Evolutionary conservation across 2,113 vertebrate species (phyloP), one percentile per base, ranked within the genome.

Genomic region (Lota lota): DNA sequence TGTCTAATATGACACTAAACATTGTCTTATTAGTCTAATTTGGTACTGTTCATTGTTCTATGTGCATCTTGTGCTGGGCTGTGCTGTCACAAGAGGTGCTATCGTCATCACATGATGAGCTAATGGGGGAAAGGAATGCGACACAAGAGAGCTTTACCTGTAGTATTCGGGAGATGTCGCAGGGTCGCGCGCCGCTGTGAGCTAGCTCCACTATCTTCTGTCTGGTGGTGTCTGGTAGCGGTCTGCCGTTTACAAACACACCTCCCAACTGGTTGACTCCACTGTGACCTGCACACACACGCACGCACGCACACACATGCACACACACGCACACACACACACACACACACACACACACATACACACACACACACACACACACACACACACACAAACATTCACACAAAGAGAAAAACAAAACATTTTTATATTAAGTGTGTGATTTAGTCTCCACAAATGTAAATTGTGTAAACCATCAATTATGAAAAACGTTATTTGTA

Each of bases 141-240:
- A 33, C 28, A 33, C 28, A 33, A 33, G 28, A 47, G 40, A 14
- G 40, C 40, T 47, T 47, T 94, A 98, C 97, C 96, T 99, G 97
- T 82, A 99, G 93, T 89, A 99, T 99, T 90, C 97, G 92, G 87
- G 96, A 99, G 85, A 99, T 99, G 92, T 99, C 97, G 87, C 96
- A 99, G 77, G 97, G 97, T 78, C 97, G 93, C 79, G 97, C 97
- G 76, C 97, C 97, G 74, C 96, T 98, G 88, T 99, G 97, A 60
- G 97, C 97, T 73, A 99, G 94, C 86, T 99, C 97, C 83, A 99
- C 97, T 78, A 99, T 99, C 92, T 99, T 99, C 93, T 99, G 97
- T 85, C 96, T 92, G 79, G 96, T 99, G 67, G 97, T 95, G 80
- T 98, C 96, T 68, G 97, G 97, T 85, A 98, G 92, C 83, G 97